Conservation (phyloP, 2,113 vertebrate species). For the Stegostoma tigrinum region DNA sequence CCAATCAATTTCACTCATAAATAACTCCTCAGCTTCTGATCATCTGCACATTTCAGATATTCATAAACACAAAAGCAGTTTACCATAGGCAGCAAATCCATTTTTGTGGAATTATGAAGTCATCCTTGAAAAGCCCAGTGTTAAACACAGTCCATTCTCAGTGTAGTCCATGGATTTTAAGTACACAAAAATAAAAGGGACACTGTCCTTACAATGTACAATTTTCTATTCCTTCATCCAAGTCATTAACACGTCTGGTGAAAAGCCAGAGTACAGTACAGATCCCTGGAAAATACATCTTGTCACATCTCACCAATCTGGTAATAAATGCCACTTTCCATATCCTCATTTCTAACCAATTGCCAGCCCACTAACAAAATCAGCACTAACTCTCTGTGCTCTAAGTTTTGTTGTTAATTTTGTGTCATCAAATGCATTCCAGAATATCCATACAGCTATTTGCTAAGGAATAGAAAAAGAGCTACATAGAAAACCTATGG, state of each 20-base stretch:
- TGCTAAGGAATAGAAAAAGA: neutral
- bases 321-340: neutral
- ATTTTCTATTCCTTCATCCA: neutral
- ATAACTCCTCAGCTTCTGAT: too few relatives aligned
- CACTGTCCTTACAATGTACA: neutral
- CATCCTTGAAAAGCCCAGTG: too few relatives aligned
- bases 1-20: too few relatives aligned
- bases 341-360: neutral
- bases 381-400: neutral
- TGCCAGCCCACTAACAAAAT: neutral
- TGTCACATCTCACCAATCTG: neutral
- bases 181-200: too few relatives aligned
- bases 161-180: too few relatives aligned
- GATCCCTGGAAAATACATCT: neutral
- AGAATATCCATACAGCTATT: neutral
- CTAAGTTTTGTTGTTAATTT: neutral
- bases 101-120: too few relatives aligned
- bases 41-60: too few relatives aligned
- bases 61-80: too few relatives aligned
- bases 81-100: too few relatives aligned
- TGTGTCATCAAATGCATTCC: neutral
- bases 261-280: neutral
- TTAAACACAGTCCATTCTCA: too few relatives aligned
- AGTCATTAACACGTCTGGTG: neutral
- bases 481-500: too few relatives aligned